Conservation (phyloP, 2,888 invertebrate species). For the Tenthredo notha region DNA sequence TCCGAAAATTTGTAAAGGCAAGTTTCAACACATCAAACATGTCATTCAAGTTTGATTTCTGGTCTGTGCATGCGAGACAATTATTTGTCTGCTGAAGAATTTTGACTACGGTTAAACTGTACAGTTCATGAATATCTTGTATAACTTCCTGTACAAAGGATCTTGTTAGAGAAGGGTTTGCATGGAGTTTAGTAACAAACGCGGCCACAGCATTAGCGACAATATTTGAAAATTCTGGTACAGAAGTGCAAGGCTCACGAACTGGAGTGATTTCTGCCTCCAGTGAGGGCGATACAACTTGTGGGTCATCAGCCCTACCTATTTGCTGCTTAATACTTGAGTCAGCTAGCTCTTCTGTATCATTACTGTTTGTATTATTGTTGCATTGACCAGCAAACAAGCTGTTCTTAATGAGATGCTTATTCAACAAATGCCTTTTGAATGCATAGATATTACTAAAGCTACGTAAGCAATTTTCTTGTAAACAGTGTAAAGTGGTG, state of each 20-base stretch:
- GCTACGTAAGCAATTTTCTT: constrained; percentile 49
- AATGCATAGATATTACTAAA: constrained; percentile 54
- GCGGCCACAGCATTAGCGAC: constrained; percentile 1
- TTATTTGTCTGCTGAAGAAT: constrained; percentile 21
- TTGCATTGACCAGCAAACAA: neutral
- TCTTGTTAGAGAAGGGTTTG: constrained; percentile 45
- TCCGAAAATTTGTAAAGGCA: neutral
- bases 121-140: constrained; percentile 45
- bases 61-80: neutral
- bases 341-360: neutral
- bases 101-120: neutral
- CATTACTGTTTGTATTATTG: neutral
- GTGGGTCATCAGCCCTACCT: neutral
- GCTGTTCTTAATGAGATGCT: constrained; percentile 44
- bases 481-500: constrained; percentile 52
- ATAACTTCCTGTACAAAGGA: constrained; percentile 52
- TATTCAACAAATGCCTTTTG: constrained; percentile 51
- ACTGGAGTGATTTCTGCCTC: neutral
- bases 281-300: neutral
- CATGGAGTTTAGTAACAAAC: constrained; percentile 51
- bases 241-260: neutral
- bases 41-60: neutral
- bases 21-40: neutral
- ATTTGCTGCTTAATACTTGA: neutral
- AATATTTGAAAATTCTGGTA: constrained; percentile 27